These are phyloP conservation scores for Sebastes fasciatus DNA, from an alignment of 2,113 vertebrate species.

Conservation along the genomic window DNA sequence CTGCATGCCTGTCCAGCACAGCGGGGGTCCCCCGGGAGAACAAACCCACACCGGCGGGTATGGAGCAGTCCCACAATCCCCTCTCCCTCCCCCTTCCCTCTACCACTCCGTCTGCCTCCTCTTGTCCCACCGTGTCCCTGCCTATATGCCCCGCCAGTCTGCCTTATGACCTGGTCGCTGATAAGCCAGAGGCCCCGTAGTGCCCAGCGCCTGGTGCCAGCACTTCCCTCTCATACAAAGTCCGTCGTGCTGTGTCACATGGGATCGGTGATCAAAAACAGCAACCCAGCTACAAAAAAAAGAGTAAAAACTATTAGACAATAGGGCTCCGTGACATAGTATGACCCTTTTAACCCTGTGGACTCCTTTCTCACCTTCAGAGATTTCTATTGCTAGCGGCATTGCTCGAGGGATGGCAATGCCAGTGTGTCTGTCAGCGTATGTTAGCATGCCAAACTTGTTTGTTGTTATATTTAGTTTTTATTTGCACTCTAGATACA, in stretches of 20 bases:
- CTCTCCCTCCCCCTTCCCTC: constrained; percentile 39
- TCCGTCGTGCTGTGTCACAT: constrained; percentile 66
- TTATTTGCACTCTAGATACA: not conserved
- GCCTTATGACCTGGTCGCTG: constrained; percentile 74
- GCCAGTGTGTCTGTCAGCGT: not conserved
- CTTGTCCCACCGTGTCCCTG: constrained; percentile 57
- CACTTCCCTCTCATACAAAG: constrained; percentile 71
- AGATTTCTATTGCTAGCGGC: not conserved
- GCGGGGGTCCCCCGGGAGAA: constrained; percentile 81
- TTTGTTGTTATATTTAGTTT: not conserved
- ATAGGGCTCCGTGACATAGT: constrained; percentile 47
- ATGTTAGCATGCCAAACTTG: not conserved
- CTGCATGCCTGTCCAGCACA: constrained; percentile 80
- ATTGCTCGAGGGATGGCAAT: not conserved
- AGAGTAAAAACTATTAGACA: constrained; percentile 59
- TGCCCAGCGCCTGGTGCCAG: constrained; percentile 76
- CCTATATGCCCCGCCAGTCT: constrained; percentile 65
- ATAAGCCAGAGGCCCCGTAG: constrained; percentile 76
- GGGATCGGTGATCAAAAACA: constrained; percentile 77
- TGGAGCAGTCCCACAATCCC: constrained; percentile 60
- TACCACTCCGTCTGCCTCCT: constrained; percentile 54
- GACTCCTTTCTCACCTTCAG: constrained; percentile 21
- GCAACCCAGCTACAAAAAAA: constrained; percentile 31
- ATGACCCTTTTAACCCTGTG: constrained; percentile 25
- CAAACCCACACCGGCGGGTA: constrained; percentile 69